Evolutionary conservation across 2,113 vertebrate species (phyloP).

Genomic region (Barnardius zonarius): DNA sequence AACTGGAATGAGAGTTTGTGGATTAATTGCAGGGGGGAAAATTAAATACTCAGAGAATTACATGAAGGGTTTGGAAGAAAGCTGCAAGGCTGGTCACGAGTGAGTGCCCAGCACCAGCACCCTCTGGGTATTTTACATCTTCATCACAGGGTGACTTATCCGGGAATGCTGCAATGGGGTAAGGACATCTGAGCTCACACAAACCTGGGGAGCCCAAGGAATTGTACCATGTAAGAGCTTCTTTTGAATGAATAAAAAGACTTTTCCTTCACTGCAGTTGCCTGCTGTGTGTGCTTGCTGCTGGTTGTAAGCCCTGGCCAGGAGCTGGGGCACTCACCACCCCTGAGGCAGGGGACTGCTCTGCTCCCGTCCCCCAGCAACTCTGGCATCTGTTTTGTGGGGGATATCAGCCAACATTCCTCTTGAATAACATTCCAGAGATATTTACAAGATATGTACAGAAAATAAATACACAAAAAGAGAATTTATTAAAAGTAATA

Average conservation of each 20-base stretch:
- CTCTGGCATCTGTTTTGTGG: neutral
- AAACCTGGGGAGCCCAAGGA: neutral
- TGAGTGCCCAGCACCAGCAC: neutral
- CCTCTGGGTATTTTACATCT: accelerated
- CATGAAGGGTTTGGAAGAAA: neutral
- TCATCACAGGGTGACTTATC: neutral
- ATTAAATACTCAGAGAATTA: neutral
- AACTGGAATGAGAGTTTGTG: neutral
- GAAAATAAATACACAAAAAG: conserved; percentile 11
- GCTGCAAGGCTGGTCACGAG: neutral
- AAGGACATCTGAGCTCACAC: neutral
- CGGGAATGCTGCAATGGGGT: neutral
- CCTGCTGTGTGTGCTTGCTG: neutral
- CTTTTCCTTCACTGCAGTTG: neutral
- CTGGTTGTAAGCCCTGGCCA: neutral
- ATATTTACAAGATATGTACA: neutral
- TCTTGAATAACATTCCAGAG: neutral
- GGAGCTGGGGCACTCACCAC: neutral
- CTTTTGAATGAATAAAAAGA: neutral
- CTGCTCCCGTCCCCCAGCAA: neutral
- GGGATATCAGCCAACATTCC: neutral
- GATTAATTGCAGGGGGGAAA: neutral
- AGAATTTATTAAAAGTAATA: conserved; percentile 4
- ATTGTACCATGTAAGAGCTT: accelerated
- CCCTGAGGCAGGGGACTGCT: neutral